Evolutionary conservation across 2,888 invertebrate species (phyloP).

Genomic region (Drosophila prostipennis): DNA sequence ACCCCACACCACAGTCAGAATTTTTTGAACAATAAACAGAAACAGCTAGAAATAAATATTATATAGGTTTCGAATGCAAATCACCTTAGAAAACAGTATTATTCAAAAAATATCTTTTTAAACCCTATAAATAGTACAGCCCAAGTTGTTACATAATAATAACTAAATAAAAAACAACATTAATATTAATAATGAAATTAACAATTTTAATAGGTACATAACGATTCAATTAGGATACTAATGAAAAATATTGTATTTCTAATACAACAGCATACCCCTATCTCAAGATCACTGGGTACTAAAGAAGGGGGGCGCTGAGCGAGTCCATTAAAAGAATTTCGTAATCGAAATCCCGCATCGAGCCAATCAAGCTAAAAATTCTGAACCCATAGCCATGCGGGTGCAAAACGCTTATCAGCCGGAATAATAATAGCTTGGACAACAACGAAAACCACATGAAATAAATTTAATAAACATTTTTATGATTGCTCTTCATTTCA

Average conservation of each 20-base stretch:
- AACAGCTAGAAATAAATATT: constrained; percentile 36
- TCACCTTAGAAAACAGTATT: no score
- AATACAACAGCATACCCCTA: neutral
- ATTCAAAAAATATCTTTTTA: no score
- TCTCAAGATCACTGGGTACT: constrained; percentile 8
- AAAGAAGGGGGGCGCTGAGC: constrained; percentile 15
- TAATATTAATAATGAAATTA: no score
- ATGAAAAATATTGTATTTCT: no score
- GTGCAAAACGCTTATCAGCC: constrained; percentile 41
- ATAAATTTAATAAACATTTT: constrained; percentile 51
- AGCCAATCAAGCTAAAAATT: constrained; percentile 63
- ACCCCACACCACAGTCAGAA: constrained; percentile 46
- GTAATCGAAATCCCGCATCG: constrained; percentile 50
- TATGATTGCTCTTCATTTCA: constrained; percentile 37
- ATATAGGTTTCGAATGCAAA: neutral
- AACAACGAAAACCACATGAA: constrained; percentile 20
- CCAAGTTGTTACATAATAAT: no score
- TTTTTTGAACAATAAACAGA: constrained; percentile 70
- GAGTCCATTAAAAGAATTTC: constrained; percentile 52
- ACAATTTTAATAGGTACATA: no score
- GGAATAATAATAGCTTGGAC: constrained; percentile 32
- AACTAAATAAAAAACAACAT: no score
- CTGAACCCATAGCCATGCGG: constrained; percentile 36
- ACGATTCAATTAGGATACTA: no score
- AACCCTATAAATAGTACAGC: no score